Percentiles rank a stretch among this genome's conserved stretches.
Conservation (phyloP, 1,140 invertebrate genomes). For the Lepidurus couesii region DNA sequence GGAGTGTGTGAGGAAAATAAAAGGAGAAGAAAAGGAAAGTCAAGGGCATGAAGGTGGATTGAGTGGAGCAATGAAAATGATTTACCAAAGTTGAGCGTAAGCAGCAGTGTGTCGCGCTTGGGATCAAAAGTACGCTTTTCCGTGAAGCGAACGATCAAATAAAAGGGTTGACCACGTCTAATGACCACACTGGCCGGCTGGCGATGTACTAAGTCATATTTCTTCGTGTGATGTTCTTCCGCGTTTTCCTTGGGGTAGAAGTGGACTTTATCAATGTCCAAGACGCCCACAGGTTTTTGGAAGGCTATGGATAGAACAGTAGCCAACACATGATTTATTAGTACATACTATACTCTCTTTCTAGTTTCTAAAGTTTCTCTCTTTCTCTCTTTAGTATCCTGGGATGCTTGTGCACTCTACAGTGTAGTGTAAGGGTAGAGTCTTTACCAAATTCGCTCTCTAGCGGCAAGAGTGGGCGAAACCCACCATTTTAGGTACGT, state of each 20-base stretch:
- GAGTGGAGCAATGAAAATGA: constrained; percentile 35
- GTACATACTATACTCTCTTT: not conserved
- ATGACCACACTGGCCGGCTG: constrained; percentile 49
- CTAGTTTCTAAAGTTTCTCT: no score
- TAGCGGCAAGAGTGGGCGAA: no score
- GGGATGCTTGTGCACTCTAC: no score
- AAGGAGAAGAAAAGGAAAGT: not conserved
- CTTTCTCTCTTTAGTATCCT: no score
- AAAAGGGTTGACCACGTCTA: constrained; percentile 59
- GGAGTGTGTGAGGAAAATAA: not conserved
- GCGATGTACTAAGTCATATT: constrained; percentile 44
- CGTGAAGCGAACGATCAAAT: constrained; percentile 53
- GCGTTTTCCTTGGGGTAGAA: constrained; percentile 44
- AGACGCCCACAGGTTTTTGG: constrained; percentile 8
- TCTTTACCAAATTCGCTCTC: no score
- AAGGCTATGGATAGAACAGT: not conserved
- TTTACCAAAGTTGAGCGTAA: constrained; percentile 56
- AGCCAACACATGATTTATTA: constrained; percentile 6
- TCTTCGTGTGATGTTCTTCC: constrained; percentile 44
- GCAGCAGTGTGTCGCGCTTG: constrained; percentile 51
- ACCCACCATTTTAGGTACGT: no score
- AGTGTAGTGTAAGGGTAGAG: no score
- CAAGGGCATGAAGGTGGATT: constrained; percentile 1
- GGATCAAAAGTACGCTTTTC: constrained; percentile 49
- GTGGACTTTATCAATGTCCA: constrained; percentile 42